Evolutionary conservation across 2,888 invertebrate species (phyloP).

Genomic region (Caenorhabditis sp.): DNA sequence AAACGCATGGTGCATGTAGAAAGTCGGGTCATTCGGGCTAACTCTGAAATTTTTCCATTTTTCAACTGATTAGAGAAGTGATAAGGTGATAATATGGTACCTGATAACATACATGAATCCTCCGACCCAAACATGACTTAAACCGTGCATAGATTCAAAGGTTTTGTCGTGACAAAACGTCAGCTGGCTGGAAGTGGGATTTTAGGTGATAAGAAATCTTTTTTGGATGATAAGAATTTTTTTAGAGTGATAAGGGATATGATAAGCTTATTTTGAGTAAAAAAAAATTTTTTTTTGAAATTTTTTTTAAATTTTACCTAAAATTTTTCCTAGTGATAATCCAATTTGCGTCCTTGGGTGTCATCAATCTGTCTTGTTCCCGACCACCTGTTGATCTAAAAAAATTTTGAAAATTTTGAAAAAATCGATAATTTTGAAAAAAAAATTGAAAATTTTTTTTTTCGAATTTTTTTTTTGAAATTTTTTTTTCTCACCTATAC

Average conservation of each 20-base stretch:
- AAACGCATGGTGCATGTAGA: slow-evolving; percentile 82
- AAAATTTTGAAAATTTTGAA: not conserved
- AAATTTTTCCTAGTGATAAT: slow-evolving; percentile 75
- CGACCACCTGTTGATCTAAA: slow-evolving; percentile 80
- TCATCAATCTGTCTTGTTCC: slow-evolving; percentile 78
- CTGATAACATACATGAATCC: slow-evolving; percentile 83
- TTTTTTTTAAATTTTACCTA: slow-evolving; percentile 39
- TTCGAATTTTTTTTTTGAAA: too few relatives aligned
- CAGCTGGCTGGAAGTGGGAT: slow-evolving; percentile 56
- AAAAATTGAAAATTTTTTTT: too few relatives aligned
- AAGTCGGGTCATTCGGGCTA: slow-evolving; percentile 76
- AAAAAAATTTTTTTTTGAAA: not conserved
- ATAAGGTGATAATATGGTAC: slow-evolving; percentile 10
- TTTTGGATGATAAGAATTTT: too few relatives aligned
- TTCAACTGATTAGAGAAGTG: not conserved
- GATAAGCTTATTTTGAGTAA: too few relatives aligned
- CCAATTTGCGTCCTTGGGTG: slow-evolving; percentile 80
- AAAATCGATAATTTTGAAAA: too few relatives aligned
- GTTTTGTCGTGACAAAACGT: slow-evolving; percentile 82
- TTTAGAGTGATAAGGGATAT: too few relatives aligned
- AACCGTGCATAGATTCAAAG: slow-evolving; percentile 82
- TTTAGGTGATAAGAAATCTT: too few relatives aligned
- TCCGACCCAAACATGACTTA: slow-evolving; percentile 82
- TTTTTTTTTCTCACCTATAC: slow-evolving; percentile 74
- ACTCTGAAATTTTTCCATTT: slow-evolving; percentile 54